Percentiles rank a stretch among this genome's conserved stretches.
phyloP scores from a whole-genome alignment of 2,797 vertebrate genomes.

The Halcyon leucocephala region DNA sequence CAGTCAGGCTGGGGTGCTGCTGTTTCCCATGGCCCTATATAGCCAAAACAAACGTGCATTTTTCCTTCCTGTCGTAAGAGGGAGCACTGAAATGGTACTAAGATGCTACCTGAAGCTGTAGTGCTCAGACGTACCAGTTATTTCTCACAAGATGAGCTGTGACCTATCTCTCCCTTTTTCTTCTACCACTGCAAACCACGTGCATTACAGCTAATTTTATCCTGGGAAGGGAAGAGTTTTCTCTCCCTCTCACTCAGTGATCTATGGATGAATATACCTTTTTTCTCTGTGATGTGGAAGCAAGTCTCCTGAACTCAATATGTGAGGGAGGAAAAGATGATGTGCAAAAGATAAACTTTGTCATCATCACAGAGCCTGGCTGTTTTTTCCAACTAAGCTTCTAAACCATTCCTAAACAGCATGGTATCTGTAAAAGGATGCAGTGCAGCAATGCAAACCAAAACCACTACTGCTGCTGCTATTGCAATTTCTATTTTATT shows the following conservation, averaged over 20 bases:
- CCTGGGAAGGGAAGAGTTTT: background rate
- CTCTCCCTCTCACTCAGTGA: background rate
- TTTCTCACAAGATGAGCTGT: background rate
- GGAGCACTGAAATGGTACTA: background rate
- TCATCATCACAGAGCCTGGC: background rate
- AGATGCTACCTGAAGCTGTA: background rate
- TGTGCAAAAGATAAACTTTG: background rate
- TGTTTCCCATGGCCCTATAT: background rate
- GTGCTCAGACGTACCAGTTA: background rate
- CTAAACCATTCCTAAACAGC: background rate
- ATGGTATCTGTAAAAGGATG: background rate
- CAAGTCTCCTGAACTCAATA: background rate
- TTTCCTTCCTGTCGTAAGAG: background rate
- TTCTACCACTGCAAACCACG: background rate
- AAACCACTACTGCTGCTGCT: background rate
- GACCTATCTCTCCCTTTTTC: background rate
- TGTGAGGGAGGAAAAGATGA: background rate
- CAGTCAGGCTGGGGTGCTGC: background rate
- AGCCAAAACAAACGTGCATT: background rate
- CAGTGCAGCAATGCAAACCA: background rate
- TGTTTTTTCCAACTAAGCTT: background rate
- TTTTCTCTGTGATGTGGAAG: background rate
- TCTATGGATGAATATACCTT: fast-evolving
- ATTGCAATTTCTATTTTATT: background rate
- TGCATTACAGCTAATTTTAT: background rate